phyloP scores from a whole-genome alignment of 2,888 invertebrate species.

The Euspilapteryx auroguttella region DNA sequence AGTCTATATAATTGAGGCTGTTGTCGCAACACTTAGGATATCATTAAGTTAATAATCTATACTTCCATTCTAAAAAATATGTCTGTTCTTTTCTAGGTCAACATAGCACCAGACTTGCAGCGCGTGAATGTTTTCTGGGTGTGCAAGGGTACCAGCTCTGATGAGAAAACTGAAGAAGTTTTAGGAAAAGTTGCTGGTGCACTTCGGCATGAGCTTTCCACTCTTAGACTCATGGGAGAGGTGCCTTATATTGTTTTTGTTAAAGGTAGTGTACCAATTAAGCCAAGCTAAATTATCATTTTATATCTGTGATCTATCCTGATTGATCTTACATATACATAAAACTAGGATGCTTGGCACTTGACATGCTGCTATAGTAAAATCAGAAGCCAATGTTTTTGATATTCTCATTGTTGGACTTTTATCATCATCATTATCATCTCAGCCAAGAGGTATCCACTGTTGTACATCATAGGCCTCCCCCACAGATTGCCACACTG shows the following conservation, averaged over 20 bases:
- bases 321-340: no score
- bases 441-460: no score
- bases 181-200: slow-evolving; percentile 59
- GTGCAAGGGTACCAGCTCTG: slow-evolving; percentile 50
- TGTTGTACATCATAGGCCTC: no score
- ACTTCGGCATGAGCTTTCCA: slow-evolving; percentile 73
- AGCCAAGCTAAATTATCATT: neutral
- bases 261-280: slow-evolving; percentile 52
- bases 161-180: slow-evolving; percentile 51
- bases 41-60: no score
- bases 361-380: no score
- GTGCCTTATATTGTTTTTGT: slow-evolving; percentile 76
- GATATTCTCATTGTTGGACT: no score
- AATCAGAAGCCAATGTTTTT: no score
- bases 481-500: no score
- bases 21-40: no score
- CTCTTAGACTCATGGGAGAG: slow-evolving; percentile 72
- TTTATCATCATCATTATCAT: no score
- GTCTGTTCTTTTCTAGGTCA: slow-evolving; percentile 40
- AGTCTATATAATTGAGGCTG: no score
- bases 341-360: no score
- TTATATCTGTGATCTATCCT: neutral
- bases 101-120: slow-evolving; percentile 67
- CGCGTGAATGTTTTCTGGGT: slow-evolving; percentile 75
- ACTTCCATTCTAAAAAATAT: neutral